phyloP scores from a whole-genome alignment of 2,888 invertebrate genomes.

The Alcis repandata region DNA sequence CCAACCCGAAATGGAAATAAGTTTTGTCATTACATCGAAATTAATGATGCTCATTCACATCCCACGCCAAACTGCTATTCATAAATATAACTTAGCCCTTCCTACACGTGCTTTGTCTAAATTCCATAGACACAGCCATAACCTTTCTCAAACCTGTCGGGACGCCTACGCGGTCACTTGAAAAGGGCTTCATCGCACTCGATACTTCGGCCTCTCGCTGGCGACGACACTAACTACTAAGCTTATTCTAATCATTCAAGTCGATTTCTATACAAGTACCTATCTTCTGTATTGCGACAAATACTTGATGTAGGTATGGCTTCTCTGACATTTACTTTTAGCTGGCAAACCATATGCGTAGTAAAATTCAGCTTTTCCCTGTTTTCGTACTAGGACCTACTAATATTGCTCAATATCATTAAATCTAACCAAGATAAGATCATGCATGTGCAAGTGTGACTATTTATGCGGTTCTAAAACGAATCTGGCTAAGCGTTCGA shows the following conservation, averaged over 20 bases:
- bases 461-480: neutral
- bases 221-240: neutral
- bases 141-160: conserved; percentile 49
- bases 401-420: neutral
- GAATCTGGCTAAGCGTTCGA: neutral
- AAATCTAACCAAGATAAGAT: neutral
- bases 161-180: conserved; percentile 44
- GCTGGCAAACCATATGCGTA: neutral
- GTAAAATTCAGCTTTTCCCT: neutral
- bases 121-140: conserved; percentile 48
- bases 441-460: neutral
- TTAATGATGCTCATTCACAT: conserved; percentile 47
- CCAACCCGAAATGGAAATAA: conserved; percentile 36
- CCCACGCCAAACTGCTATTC: conserved; percentile 43
- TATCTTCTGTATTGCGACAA: neutral
- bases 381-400: neutral
- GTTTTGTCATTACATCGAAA: conserved; percentile 47
- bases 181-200: conserved; percentile 15
- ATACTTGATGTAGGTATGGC: neutral
- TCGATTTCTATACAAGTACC: neutral
- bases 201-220: conserved; percentile 2
- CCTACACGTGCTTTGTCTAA: conserved; percentile 51
- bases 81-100: conserved; percentile 46
- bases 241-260: neutral
- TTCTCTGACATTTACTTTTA: neutral